Base-by-base conservation (phyloP, 2,113 vertebrate genomes). In the Ophthalmolycus amberensis region DNA sequence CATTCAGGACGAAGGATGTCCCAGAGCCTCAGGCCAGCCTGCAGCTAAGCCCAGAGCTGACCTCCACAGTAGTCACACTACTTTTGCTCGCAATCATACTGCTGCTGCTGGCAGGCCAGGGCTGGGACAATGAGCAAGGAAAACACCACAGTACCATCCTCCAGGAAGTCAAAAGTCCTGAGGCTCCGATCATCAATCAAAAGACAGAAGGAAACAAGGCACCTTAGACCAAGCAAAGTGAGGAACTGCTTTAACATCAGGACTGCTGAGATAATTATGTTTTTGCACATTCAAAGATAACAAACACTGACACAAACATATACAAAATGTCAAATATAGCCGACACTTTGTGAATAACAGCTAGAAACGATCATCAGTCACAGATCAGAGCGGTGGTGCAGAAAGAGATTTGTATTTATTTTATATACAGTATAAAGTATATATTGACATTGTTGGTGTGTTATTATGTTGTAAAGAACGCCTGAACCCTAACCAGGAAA, bases 341-440 rank as follows among this genome's bases (percentile, higher is more conserved):
- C 56, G 14, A 78, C 68, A 80, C n/a, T 77, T 82, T 77, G 69
- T 87, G 85, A 79, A 91, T 83, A 56, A 66, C 27, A 84, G 65
- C 68, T 65, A 85, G 44, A 77, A 72, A 52, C 75, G 75, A 77
- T 63, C 50, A 77, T 63, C 50, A 79, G 66, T 88, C 42, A 64
- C 62, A 79, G 62, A 82, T 73, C 71, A 83, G 62, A 81, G 69
- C 79, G 77, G 78, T 73, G 73, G 65, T 75, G 75, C 74, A 74
- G 86, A 75, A 79, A 94, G 80, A 94, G 77, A 95, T 95, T 95
- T 95, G 90, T 95, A 94, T 95, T 95, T 95, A 94, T 95, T 95
- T 95, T 95, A 89, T 95, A 94, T 93, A 93, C 82, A 87, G 37
- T 87, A 91, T 91, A 90, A 89, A 92, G 77, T 90, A 91, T 93